Conservation (phyloP, 2,797 vertebrate species). For the Bryconaethiops microstoma region DNA sequence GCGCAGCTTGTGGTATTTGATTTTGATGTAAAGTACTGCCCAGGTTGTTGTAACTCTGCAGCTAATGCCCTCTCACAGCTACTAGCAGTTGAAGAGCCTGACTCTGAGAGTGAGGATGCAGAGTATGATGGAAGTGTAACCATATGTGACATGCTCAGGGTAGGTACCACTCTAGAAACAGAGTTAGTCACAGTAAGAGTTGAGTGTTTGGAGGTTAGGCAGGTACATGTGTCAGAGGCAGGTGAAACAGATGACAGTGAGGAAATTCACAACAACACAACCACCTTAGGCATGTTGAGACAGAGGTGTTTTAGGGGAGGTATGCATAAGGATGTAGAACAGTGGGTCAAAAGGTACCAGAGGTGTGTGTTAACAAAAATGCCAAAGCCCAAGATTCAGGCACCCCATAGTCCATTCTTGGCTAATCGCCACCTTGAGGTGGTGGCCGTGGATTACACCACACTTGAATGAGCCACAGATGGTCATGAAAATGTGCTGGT, state of each 20-base stretch:
- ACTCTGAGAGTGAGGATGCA: background rate
- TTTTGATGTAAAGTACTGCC: background rate
- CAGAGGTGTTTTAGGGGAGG: slow-evolving; percentile 21
- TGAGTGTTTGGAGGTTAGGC: background rate
- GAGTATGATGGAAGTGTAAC: background rate
- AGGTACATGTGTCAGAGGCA: background rate
- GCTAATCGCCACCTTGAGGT: background rate
- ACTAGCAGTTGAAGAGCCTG: background rate
- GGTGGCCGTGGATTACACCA: background rate
- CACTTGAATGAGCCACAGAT: background rate
- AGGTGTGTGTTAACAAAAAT: slow-evolving; percentile 3
- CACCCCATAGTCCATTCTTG: background rate
- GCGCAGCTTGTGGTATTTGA: background rate
- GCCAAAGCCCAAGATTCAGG: background rate
- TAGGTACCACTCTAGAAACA: background rate
- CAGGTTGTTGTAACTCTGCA: background rate
- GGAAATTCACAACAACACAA: background rate
- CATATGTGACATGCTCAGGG: background rate
- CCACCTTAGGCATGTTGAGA: background rate
- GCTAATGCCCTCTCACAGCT: background rate
- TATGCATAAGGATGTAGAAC: slow-evolving; percentile 13
- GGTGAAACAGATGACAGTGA: background rate
- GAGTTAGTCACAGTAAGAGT: background rate
- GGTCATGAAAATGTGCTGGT: background rate
- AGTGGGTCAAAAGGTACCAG: slow-evolving; percentile 1